These are phyloP conservation scores for Ardeotis arabs DNA, from an alignment of 2,113 vertebrate genomes.

Conservation along the genomic window DNA sequence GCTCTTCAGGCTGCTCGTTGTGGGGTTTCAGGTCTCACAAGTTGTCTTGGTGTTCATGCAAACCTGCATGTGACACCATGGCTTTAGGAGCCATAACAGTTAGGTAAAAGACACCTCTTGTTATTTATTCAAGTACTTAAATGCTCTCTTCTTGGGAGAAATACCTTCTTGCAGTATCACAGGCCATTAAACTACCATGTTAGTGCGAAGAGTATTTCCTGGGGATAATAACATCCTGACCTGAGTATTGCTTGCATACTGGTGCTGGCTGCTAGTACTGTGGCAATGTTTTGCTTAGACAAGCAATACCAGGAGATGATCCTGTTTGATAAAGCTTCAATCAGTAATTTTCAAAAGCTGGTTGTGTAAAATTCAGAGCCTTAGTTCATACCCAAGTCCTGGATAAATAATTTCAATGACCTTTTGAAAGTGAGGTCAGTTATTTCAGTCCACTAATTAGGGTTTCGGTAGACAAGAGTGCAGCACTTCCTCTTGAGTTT, in stretches of 20 bases:
- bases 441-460: background rate
- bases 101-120: background rate
- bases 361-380: background rate
- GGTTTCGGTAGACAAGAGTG: background rate
- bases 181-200: background rate
- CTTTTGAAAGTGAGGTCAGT: background rate
- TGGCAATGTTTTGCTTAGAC: background rate
- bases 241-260: background rate
- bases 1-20: background rate
- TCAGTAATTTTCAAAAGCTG: background rate
- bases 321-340: background rate
- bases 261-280: background rate
- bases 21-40: background rate
- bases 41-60: background rate
- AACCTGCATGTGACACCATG: fast-evolving
- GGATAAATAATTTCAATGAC: background rate
- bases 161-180: background rate
- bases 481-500: background rate
- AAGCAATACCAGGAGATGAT: background rate
- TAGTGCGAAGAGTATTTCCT: background rate
- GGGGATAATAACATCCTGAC: background rate
- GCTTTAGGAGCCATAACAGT: background rate
- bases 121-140: background rate
- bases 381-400: background rate
- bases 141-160: background rate